A percentile compares a stretch with the other conserved stretches of the same genome.
Conservation (phyloP, 2,888 invertebrate genomes). For the Hypena proboscidalis region DNA sequence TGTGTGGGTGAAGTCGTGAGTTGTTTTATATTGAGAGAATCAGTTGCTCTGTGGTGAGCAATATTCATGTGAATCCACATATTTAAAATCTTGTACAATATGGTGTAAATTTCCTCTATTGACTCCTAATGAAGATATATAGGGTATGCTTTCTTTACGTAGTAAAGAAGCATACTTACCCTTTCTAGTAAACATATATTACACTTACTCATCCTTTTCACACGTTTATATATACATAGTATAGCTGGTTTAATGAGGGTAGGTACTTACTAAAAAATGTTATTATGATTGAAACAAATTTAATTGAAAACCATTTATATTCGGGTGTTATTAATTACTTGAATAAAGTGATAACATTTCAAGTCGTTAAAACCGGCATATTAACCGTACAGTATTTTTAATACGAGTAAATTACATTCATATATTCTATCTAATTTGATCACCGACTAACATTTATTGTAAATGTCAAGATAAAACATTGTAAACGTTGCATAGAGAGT, state of each 20-base stretch:
- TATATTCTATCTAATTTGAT: conserved; percentile 58
- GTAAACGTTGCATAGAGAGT: conserved; percentile 49
- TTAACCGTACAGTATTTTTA: conserved; percentile 50
- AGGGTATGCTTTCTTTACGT: no score
- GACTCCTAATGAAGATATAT: no score
- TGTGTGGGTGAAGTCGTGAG: no score
- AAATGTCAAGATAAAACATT: conserved; percentile 45
- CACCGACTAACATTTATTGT: conserved; percentile 46
- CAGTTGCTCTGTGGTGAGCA: no score
- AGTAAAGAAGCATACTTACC: no score
- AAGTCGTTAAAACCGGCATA: conserved; percentile 66
- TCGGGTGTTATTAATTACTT: conserved; percentile 72
- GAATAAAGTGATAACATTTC: conserved; percentile 80
- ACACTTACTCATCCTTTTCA: no score
- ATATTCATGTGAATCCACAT: no score
- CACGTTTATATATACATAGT: no score
- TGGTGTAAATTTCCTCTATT: no score
- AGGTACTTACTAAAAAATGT: conserved; percentile 11
- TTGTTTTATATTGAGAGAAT: no score
- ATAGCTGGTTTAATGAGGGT: background rate
- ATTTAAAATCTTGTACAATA: no score
- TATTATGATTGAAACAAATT: conserved; percentile 54
- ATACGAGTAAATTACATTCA: conserved; percentile 63
- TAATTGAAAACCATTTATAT: conserved; percentile 81
- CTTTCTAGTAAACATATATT: no score